These are phyloP conservation scores for Hypolimnas misippus DNA, from an alignment of 2,888 invertebrate species.

Conservation along the genomic window DNA sequence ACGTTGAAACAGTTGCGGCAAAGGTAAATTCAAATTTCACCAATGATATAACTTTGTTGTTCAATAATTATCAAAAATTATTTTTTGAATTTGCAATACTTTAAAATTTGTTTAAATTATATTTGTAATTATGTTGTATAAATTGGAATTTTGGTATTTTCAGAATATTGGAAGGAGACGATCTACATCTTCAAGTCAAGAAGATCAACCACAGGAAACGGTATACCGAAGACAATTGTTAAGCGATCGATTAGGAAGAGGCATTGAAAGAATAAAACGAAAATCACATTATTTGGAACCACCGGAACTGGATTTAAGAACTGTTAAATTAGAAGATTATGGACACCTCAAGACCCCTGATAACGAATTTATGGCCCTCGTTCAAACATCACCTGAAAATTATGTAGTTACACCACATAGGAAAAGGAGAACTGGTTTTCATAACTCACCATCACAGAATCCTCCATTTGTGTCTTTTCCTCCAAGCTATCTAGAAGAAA, in stretches of 20 bases:
- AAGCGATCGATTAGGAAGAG: conserved; percentile 85
- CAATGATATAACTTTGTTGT: too few relatives aligned
- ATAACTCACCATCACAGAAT: conserved; percentile 94
- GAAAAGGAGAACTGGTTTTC: conserved; percentile 93
- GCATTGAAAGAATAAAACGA: conserved; percentile 85
- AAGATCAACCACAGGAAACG: conserved; percentile 79
- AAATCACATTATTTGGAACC: conserved; percentile 87
- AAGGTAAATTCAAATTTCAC: conserved; percentile 66
- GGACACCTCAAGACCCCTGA: conserved; percentile 87
- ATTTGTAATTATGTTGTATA: too few relatives aligned
- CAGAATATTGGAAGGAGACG: conserved; percentile 79
- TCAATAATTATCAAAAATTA: too few relatives aligned
- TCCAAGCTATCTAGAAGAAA: conserved; percentile 89
- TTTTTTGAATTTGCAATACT: too few relatives aligned
- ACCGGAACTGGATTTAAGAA: conserved; percentile 87
- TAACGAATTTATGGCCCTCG: conserved; percentile 87
- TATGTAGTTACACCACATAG: conserved; percentile 95
- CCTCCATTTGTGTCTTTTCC: conserved; percentile 93
- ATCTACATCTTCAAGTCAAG: conserved; percentile 80
- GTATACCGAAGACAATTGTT: conserved; percentile 85
- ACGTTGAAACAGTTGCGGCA: conserved; percentile 80
- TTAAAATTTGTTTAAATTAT: too few relatives aligned
- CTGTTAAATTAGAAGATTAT: conserved; percentile 87
- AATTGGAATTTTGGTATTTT: too few relatives aligned
- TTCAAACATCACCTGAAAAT: conserved; percentile 90